Evolutionary conservation across 1,140 invertebrate species (phyloP).

Genomic region (Muscidifurax raptorellus): DNA sequence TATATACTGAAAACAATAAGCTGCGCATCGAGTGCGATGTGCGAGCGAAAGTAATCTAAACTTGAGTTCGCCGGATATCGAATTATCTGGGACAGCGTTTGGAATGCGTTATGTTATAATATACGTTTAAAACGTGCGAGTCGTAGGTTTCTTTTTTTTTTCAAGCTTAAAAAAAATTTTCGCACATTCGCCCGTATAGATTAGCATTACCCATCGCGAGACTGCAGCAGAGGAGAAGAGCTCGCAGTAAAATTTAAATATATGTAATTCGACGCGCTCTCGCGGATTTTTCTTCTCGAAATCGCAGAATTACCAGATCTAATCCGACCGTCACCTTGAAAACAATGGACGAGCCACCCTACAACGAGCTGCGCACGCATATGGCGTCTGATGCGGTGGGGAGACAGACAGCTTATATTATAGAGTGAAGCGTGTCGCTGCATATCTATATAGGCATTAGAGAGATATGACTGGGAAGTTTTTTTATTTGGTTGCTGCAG

Average conservation of each 20-base stretch:
- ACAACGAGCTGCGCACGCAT: not conserved
- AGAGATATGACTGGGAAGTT: not conserved
- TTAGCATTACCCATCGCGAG: too few relatives aligned
- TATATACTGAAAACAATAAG: not conserved
- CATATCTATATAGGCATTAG: not conserved
- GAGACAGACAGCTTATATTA: not conserved
- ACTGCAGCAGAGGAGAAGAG: too few relatives aligned
- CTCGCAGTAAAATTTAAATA: too few relatives aligned
- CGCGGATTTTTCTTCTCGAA: not conserved
- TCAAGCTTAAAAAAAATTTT: too few relatives aligned
- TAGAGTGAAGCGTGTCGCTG: constrained; percentile 10
- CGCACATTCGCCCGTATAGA: too few relatives aligned
- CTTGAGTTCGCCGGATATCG: not conserved
- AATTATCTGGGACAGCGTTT: not conserved
- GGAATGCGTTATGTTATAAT: not conserved
- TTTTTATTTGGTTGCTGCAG: too few relatives aligned
- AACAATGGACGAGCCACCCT: not conserved
- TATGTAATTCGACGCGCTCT: not conserved
- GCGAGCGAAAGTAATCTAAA: not conserved
- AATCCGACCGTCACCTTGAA: not conserved
- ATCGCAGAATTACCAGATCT: not conserved
- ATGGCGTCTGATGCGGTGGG: not conserved
- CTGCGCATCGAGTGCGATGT: not conserved
- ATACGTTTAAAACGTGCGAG: too few relatives aligned
- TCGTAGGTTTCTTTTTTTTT: too few relatives aligned